Evolutionary conservation across 1,140 invertebrate species (phyloP).

Genomic region (Ostrea edulis): DNA sequence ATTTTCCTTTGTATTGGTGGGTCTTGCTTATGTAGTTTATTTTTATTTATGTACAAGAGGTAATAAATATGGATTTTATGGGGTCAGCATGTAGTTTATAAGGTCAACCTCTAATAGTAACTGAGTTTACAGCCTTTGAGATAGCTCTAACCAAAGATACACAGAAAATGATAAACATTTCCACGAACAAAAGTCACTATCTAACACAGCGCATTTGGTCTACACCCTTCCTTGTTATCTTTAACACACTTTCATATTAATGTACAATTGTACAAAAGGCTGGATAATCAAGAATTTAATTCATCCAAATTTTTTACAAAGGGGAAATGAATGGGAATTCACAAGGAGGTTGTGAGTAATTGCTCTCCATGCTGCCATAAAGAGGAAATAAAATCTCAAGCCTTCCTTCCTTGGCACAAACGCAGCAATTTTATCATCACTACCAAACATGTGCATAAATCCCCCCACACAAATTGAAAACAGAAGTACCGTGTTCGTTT

Average conservation of each 20-base stretch:
- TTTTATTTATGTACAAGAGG: background rate
- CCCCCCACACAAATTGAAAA: background rate
- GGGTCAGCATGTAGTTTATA: background rate
- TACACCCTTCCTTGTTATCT: conserved; percentile 5
- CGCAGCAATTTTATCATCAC: background rate
- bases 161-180: conserved; percentile 1
- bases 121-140: background rate
- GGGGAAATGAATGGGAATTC: background rate
- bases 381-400: conserved; percentile 14
- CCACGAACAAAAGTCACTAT: conserved; percentile 7
- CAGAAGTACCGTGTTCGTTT: background rate
- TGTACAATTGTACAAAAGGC: background rate
- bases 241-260: background rate
- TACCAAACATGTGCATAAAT: background rate
- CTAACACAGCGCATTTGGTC: background rate
- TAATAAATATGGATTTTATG: conserved; percentile 8
- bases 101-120: background rate
- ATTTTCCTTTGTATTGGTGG: background rate
- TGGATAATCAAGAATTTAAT: background rate
- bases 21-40: background rate
- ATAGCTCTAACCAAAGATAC: background rate
- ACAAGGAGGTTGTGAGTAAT: background rate
- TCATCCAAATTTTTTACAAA: background rate
- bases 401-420: background rate
- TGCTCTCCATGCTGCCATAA: background rate